Percentiles rank a stretch among this genome's conserved stretches.
Evolutionary conservation across 2,797 vertebrate species (phyloP).

Genomic region (Neosalanx taihuensis): DNA sequence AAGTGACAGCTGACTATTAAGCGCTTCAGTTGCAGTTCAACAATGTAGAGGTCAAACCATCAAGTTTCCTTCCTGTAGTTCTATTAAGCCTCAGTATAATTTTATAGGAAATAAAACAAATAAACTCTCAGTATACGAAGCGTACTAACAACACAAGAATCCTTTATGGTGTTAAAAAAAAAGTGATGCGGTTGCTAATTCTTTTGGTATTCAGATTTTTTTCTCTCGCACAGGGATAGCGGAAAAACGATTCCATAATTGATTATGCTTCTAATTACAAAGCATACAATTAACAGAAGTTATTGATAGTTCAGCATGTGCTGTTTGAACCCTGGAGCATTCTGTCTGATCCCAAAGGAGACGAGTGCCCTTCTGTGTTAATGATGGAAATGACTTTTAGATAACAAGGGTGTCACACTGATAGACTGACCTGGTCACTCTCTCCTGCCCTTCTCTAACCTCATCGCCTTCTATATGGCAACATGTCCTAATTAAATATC

Average conservation of each 20-base stretch:
- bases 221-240: conserved; percentile 37
- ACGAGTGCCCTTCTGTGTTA: conserved; percentile 74
- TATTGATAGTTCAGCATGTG: conserved; percentile 79
- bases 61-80: conserved; percentile 58
- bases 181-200: conserved; percentile 23
- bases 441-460: conserved; percentile 40
- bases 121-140: conserved; percentile 18
- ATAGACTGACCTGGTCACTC: conserved; percentile 65
- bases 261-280: conserved; percentile 80
- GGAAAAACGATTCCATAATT: conserved; percentile 70
- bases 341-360: conserved; percentile 74
- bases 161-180: conserved; percentile 19
- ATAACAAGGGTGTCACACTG: conserved; percentile 70
- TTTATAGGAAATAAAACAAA: conserved; percentile 25
- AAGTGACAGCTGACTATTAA: conserved; percentile 92
- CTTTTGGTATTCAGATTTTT: conserved; percentile 34
- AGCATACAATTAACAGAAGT: conserved; percentile 77
- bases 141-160: conserved; percentile 21
- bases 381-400: conserved; percentile 74
- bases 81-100: conserved; percentile 43
- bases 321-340: conserved; percentile 74
- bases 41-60: conserved; percentile 76
- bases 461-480: conserved; percentile 32
- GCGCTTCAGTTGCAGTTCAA: conserved; percentile 85
- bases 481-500: conserved; percentile 36